Conservation (phyloP, 2,113 vertebrate species). For the Cathartes aura region DNA sequence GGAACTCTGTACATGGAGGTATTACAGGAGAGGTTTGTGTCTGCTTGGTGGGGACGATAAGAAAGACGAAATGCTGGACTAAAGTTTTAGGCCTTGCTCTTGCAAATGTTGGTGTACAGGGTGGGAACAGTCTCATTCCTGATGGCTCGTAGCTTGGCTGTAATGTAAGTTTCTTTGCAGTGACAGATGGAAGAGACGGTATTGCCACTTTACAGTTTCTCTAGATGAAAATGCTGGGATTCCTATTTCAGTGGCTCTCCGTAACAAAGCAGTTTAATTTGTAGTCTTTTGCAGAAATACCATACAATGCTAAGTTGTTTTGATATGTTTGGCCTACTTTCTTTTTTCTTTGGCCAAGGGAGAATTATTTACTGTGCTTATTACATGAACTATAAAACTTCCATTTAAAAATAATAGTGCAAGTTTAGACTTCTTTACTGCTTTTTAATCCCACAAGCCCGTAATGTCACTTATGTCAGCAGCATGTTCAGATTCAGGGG, state of each 20-base stretch:
- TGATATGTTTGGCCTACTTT: neutral
- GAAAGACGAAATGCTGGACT: fast-evolving
- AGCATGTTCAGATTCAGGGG: neutral
- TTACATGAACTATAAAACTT: neutral
- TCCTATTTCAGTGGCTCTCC: neutral
- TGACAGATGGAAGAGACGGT: neutral
- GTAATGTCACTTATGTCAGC: neutral
- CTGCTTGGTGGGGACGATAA: neutral
- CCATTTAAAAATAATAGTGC: neutral
- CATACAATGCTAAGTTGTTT: neutral
- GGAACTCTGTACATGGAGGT: fast-evolving
- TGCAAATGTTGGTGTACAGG: fast-evolving
- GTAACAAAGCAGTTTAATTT: neutral
- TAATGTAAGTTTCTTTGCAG: neutral
- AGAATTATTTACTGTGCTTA: neutral
- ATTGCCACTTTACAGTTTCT: neutral
- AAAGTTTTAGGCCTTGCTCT: neutral
- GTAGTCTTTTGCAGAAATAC: neutral
- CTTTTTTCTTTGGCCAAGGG: neutral
- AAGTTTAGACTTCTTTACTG: neutral
- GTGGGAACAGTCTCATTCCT: fast-evolving
- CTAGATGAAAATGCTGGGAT: neutral
- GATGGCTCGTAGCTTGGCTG: neutral
- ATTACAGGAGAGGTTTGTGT: fast-evolving
- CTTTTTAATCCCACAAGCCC: neutral